Evolutionary conservation across 2,888 invertebrate genomes (phyloP).

Genomic region (Caenorhabditis virilis): DNA sequence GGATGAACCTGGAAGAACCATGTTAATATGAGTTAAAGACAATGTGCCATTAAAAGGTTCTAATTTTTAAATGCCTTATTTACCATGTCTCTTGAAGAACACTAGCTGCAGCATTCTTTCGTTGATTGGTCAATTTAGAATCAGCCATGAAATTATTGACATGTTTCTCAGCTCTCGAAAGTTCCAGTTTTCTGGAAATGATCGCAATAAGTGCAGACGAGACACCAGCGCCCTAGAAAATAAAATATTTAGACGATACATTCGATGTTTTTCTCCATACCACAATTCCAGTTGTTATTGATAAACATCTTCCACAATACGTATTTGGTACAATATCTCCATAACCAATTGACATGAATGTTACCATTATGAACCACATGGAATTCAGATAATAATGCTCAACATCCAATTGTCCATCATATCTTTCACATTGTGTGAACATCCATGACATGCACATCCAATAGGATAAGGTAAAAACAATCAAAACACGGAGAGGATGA

Average conservation of each 20-base stretch:
- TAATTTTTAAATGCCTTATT: background rate
- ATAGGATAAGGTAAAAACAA: conserved; percentile 99
- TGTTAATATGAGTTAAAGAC: background rate
- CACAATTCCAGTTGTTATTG: conserved; percentile 99
- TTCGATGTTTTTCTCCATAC: conserved; percentile 76
- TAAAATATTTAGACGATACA: background rate
- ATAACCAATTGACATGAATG: conserved; percentile 95
- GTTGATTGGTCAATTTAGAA: conserved; percentile 98
- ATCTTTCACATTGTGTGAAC: conserved; percentile 95
- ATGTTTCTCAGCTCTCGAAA: conserved; percentile 95
- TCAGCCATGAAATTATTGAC: conserved; percentile 99
- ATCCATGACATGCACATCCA: conserved; percentile 99
- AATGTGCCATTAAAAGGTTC: background rate
- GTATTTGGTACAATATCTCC: conserved; percentile 85
- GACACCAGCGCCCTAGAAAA: conserved; percentile 89
- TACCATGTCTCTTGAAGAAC: conserved; percentile 99
- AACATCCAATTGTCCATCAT: conserved; percentile 51
- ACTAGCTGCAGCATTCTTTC: conserved; percentile 99
- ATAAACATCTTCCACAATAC: conserved; percentile 98
- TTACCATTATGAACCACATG: conserved; percentile 73
- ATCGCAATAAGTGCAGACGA: conserved; percentile 98
- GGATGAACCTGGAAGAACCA: conserved; percentile 60
- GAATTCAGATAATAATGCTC: conserved; percentile 68
- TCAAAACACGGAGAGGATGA: conserved; percentile 88
- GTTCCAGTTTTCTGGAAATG: conserved; percentile 96